Evolutionary conservation across 1,140 invertebrate species (phyloP).

Genomic region (Drosophila biarmipes): DNA sequence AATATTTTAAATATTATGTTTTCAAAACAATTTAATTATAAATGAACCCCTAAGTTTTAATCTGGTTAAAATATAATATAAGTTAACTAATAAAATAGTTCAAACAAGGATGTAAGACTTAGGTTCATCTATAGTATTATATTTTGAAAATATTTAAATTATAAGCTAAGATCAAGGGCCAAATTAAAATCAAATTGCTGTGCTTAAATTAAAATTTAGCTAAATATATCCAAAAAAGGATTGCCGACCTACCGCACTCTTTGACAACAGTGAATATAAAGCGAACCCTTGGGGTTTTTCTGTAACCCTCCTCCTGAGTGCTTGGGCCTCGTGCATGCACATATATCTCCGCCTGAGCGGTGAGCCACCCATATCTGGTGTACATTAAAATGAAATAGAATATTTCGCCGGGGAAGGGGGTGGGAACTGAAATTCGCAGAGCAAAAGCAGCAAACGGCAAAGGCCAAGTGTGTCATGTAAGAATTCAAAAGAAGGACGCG

Average conservation of each 20-base stretch:
- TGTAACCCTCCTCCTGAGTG: neutral
- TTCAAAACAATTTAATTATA: too few relatives aligned
- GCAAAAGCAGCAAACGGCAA: conserved; percentile 16
- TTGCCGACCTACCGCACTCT: neutral
- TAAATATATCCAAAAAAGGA: neutral
- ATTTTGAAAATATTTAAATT: too few relatives aligned
- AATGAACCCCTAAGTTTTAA: too few relatives aligned
- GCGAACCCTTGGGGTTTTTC: neutral
- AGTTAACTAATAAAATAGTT: too few relatives aligned
- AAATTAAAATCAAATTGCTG: neutral
- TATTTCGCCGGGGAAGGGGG: conserved; percentile 44
- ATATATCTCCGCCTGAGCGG: conserved; percentile 7
- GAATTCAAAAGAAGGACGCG: conserved; percentile 81
- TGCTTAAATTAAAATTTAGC: too few relatives aligned
- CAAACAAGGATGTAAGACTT: too few relatives aligned
- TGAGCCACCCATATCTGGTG: conserved; percentile 54
- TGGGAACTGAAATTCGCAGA: conserved; percentile 36
- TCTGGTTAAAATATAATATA: too few relatives aligned
- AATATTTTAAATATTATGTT: too few relatives aligned
- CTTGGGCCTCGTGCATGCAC: neutral
- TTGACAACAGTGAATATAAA: neutral
- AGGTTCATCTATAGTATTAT: too few relatives aligned
- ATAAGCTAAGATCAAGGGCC: too few relatives aligned
- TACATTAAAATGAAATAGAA: conserved; percentile 79
- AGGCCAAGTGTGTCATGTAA: conserved; percentile 77